Evolutionary conservation across 1,140 invertebrate species (phyloP).

Genomic region (Ladona fulva): DNA sequence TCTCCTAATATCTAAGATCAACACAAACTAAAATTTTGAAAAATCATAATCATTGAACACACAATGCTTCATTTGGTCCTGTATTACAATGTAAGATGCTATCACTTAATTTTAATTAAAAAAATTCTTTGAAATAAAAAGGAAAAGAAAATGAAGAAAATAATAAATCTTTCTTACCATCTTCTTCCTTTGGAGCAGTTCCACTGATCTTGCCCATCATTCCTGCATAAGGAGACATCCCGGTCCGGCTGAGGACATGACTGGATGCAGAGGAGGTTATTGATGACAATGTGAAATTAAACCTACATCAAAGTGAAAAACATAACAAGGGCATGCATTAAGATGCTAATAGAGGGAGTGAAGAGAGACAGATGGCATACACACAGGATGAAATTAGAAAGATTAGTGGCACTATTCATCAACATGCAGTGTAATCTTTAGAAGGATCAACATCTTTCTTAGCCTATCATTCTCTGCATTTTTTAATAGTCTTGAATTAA

Average conservation of each 20-base stretch:
- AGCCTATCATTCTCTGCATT: background rate
- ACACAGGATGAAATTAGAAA: conserved; percentile 12
- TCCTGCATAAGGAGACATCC: conserved; percentile 40
- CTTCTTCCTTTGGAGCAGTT: conserved; percentile 54
- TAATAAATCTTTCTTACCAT: conserved; percentile 41
- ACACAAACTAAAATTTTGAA: too few relatives aligned
- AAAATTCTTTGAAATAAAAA: conserved; percentile 41
- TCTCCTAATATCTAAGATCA: too few relatives aligned
- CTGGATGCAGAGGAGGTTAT: conserved; percentile 29
- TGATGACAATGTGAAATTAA: conserved; percentile 29
- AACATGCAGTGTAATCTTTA: background rate
- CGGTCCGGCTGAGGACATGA: conserved; percentile 27
- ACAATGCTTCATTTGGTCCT: too few relatives aligned
- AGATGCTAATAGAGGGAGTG: conserved; percentile 1
- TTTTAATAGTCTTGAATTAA: background rate
- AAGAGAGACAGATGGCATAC: conserved; percentile 13
- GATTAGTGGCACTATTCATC: background rate
- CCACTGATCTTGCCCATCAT: conserved; percentile 42
- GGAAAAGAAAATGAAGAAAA: conserved; percentile 17
- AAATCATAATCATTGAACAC: too few relatives aligned
- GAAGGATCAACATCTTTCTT: background rate
- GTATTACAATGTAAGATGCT: conserved; percentile 13
- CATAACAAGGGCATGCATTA: conserved; percentile 12
- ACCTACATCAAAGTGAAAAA: conserved; percentile 24
- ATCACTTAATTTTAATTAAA: background rate